Evolutionary conservation across 2,888 invertebrate genomes (phyloP).

Genomic region (Parapristionchus giblindavisi): DNA sequence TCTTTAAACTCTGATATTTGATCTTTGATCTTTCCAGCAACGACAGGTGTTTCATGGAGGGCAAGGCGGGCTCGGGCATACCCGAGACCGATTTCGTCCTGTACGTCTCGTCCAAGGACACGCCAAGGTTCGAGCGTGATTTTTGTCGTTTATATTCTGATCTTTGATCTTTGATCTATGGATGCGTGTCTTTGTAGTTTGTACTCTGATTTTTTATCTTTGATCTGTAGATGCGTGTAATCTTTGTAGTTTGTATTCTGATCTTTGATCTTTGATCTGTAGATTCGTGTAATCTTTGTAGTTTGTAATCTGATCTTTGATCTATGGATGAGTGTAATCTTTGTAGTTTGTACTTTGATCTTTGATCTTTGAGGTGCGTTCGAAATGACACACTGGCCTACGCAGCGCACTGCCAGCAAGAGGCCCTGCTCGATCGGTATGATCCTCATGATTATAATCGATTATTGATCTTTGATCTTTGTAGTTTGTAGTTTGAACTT

Average conservation of each 20-base stretch:
- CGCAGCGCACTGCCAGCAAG: conserved; percentile 98
- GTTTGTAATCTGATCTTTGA: no score
- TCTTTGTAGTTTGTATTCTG: no score
- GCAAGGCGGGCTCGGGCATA: conserved; percentile 74
- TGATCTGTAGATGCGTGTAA: no score
- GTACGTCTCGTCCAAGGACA: conserved; percentile 93
- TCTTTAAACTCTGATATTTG: conserved; percentile 2
- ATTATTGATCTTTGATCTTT: background rate
- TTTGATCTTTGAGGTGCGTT: conserved; percentile 78
- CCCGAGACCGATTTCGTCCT: conserved; percentile 90
- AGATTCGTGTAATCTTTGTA: no score
- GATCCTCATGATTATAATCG: no score
- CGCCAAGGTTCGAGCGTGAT: conserved; percentile 74
- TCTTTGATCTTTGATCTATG: no score
- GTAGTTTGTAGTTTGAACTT: background rate
- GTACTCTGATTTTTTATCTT: no score
- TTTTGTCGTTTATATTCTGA: no score
- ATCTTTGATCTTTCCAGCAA: conserved; percentile 28
- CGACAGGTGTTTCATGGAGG: conserved; percentile 75
- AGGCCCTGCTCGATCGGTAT: conserved; percentile 83
- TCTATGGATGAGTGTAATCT: no score
- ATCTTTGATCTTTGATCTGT: no score
- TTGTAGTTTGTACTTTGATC: background rate
- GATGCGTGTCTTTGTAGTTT: no score
- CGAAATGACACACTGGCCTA: conserved; percentile 89